Conservation (phyloP, 2,113 vertebrate genomes). For the Gadus chalcogrammus region DNA sequence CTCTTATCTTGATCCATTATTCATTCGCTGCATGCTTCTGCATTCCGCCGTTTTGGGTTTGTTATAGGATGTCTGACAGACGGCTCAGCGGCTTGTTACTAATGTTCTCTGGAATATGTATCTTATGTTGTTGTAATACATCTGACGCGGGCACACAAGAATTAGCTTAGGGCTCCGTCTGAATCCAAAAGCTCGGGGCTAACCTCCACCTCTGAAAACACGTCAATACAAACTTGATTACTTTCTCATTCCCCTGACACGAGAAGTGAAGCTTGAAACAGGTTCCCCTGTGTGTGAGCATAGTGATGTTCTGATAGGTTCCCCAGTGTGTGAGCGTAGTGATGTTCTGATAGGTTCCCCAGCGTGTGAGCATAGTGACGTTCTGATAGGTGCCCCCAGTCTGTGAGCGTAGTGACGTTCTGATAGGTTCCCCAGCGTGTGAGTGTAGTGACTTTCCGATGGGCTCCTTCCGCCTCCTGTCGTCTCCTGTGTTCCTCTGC, state of each 20-base stretch:
- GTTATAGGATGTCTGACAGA: conserved; percentile 9
- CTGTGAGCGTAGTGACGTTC: conserved; percentile 31
- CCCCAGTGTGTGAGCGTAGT: no score
- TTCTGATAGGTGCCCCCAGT: conserved; percentile 38
- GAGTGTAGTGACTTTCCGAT: conserved; percentile 27
- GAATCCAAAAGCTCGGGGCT: conserved; percentile 15
- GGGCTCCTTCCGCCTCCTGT: conserved; percentile 21
- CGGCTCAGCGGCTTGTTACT: conserved; percentile 31
- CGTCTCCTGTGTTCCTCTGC: conserved; percentile 13
- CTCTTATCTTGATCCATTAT: not conserved
- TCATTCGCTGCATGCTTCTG: conserved; percentile 1
- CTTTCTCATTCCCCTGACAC: conserved; percentile 60
- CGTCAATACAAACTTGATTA: conserved; percentile 49
- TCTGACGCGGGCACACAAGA: conserved; percentile 21
- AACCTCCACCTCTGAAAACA: conserved; percentile 39
- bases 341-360: no score
- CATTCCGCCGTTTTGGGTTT: not conserved
- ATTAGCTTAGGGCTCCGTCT: conserved; percentile 29
- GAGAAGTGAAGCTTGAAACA: conserved; percentile 67
- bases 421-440: conserved; percentile 41
- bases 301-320: no score
- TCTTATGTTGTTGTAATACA: conserved; percentile 22
- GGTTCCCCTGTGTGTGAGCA: conserved; percentile 32
- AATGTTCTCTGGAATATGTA: conserved; percentile 4
- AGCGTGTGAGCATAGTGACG: conserved; percentile 22